Percentiles rank a stretch among this genome's conserved stretches.
Evolutionary conservation across 2,888 invertebrate species (phyloP).

Genomic region (Lochmaea capreae): DNA sequence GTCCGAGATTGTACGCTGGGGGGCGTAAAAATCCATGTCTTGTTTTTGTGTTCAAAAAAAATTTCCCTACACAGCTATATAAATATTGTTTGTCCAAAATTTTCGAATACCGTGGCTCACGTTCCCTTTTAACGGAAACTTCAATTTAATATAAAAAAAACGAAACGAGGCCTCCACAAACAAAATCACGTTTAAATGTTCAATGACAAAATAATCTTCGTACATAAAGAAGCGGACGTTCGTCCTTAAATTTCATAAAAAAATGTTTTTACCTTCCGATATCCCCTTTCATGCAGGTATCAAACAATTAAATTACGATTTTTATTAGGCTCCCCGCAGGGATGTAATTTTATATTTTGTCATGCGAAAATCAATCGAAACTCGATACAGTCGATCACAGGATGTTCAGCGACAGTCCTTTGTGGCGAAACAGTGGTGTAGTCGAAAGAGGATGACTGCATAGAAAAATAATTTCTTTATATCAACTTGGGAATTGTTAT

Average conservation of each 20-base stretch:
- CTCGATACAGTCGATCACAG: slow-evolving; percentile 57
- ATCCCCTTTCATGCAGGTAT: slow-evolving; percentile 17
- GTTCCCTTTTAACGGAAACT: no score
- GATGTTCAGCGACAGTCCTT: slow-evolving; percentile 53
- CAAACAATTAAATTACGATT: slow-evolving; percentile 8
- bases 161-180: not conserved
- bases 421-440: slow-evolving; percentile 40
- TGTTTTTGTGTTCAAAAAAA: no score
- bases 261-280: slow-evolving; percentile 12
- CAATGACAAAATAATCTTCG: slow-evolving; percentile 1
- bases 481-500: no score
- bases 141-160: not conserved
- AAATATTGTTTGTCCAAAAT: no score
- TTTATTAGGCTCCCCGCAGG: slow-evolving; percentile 19
- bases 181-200: not conserved
- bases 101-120: no score
- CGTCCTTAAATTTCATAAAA: slow-evolving; percentile 20
- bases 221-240: slow-evolving; percentile 7
- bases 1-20: no score
- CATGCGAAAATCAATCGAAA: slow-evolving; percentile 61
- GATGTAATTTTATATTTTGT: slow-evolving; percentile 47
- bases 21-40: no score
- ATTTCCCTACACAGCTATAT: no score
- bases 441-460: not conserved
- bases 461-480: no score